These are phyloP conservation scores for Trochalopteron elliotii DNA, from an alignment of 2,113 vertebrate genomes.

Conservation along the genomic window DNA sequence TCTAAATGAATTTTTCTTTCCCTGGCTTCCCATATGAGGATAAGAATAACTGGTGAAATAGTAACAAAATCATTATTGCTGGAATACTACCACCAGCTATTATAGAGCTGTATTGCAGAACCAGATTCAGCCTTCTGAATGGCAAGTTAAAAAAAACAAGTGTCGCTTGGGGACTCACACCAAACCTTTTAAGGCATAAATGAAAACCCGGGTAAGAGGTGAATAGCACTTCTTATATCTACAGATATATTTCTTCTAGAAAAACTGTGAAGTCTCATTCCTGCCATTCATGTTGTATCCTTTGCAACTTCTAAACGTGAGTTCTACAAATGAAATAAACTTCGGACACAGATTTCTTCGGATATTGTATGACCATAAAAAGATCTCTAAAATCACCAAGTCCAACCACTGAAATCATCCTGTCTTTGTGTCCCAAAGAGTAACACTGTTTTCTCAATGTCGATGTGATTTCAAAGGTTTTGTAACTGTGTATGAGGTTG, in stretches of 20 bases:
- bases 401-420: neutral
- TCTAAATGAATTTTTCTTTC: neutral
- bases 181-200: fast-evolving
- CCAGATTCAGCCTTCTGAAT: neutral
- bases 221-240: neutral
- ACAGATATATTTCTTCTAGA: neutral
- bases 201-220: neutral
- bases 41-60: neutral
- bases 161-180: neutral
- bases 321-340: neutral
- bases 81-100: neutral
- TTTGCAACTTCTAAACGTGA: neutral
- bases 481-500: neutral
- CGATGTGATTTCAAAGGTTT: neutral
- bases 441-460: neutral
- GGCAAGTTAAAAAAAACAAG: neutral
- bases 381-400: neutral
- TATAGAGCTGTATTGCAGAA: neutral
- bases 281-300: neutral
- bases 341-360: neutral
- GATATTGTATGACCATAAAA: neutral
- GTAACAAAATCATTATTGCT: neutral
- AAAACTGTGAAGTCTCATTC: neutral
- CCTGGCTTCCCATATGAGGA: neutral
- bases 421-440: neutral